phyloP scores from a whole-genome alignment of 2,888 invertebrate genomes.

The Belgica antarctica region DNA sequence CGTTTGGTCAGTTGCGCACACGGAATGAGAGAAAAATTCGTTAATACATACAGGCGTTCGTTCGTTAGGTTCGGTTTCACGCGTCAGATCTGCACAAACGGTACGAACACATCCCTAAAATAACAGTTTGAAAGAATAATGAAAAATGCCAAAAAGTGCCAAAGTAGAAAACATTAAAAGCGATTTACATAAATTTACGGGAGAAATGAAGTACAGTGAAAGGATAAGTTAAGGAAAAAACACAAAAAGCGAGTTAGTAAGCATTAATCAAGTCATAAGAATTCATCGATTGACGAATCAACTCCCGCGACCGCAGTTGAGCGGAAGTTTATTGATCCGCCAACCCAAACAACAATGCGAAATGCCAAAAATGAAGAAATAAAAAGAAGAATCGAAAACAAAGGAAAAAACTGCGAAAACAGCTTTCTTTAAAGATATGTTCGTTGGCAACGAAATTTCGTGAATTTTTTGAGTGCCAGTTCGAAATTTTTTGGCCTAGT shows the following conservation, averaged over 20 bases:
- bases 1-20: conserved; percentile 1
- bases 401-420: background rate
- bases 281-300: background rate
- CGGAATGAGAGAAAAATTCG: background rate
- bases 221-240: background rate
- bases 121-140: conserved; percentile 27
- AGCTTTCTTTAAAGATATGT: conserved; percentile 27
- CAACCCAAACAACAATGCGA: background rate
- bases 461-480: background rate
- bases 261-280: background rate
- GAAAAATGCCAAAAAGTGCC: conserved; percentile 31
- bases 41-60: conserved; percentile 55
- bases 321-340: background rate
- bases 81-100: conserved; percentile 32
- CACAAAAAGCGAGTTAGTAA: background rate
- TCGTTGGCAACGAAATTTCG: conserved; percentile 1
- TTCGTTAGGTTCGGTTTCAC: conserved; percentile 53
- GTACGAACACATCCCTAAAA: conserved; percentile 44
- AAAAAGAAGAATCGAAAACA: background rate
- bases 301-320: background rate
- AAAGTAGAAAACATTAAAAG: conserved; percentile 9
- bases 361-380: background rate
- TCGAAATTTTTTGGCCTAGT: no score
- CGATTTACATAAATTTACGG: background rate
- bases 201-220: background rate